Evolutionary conservation across 2,113 vertebrate genomes (phyloP).

Genomic region (Calyptomena viridis): DNA sequence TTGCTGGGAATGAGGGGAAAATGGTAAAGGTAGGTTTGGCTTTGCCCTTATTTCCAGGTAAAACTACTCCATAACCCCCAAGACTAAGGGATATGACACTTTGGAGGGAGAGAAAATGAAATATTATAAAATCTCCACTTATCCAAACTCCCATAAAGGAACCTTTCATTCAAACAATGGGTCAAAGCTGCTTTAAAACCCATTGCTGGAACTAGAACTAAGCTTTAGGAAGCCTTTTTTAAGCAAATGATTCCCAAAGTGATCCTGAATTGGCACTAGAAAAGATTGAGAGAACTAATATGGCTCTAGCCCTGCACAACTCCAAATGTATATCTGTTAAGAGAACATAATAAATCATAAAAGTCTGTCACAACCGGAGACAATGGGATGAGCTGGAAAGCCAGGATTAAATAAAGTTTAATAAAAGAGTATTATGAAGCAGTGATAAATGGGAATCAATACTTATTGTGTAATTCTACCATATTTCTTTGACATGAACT

Average conservation of each 20-base stretch:
- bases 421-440: constrained; percentile 41
- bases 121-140: not conserved
- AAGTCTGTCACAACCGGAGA: not conserved
- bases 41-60: not conserved
- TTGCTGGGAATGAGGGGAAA: not conserved
- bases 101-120: not conserved
- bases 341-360: constrained; percentile 31
- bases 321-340: not conserved
- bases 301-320: not conserved
- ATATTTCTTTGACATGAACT: not conserved
- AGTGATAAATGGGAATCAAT: constrained; percentile 34
- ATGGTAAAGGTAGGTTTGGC: not conserved
- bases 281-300: constrained; percentile 1
- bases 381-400: constrained; percentile 8
- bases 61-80: not conserved
- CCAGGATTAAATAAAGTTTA: constrained; percentile 55
- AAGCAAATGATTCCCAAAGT: not conserved
- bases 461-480: not conserved
- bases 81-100: not conserved
- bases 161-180: not conserved
- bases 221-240: not conserved
- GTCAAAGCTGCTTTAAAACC: not conserved
- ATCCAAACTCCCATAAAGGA: not conserved
- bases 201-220: accelerated
- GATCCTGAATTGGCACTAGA: not conserved